A percentile compares a stretch with the other conserved stretches of the same genome.
phyloP scores from a whole-genome alignment of 37 sponge, comb jelly and placozoan species.

The Aphrocallistes beatrix region DNA sequence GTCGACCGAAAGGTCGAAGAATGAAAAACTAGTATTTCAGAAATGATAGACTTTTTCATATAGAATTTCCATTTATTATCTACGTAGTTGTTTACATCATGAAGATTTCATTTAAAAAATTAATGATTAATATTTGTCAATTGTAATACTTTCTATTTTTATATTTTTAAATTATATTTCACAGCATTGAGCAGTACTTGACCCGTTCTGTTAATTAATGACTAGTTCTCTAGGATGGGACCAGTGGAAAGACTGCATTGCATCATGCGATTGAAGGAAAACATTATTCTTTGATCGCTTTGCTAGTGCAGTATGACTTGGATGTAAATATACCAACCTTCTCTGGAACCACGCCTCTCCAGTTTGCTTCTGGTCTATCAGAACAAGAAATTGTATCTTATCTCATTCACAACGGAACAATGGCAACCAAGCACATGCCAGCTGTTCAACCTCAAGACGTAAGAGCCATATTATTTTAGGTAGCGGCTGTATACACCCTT shows the following conservation, averaged over 20 bases:
- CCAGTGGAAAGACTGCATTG: constrained; percentile 62
- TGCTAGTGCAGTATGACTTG: constrained; percentile 44
- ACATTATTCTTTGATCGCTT: constrained; percentile 53
- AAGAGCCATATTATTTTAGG: not conserved
- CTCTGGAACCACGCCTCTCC: constrained; percentile 73
- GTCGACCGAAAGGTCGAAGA: no score
- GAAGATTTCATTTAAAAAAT: no score
- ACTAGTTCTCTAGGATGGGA: constrained; percentile 30
- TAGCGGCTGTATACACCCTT: not conserved
- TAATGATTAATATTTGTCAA: no score
- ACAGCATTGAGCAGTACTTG: not conserved
- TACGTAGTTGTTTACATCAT: no score
- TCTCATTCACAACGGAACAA: constrained; percentile 72
- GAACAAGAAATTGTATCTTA: constrained; percentile 75
- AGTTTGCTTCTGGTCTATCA: constrained; percentile 63
- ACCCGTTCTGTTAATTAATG: not conserved
- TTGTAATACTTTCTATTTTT: no score
- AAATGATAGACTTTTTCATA: no score
- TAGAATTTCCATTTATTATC: no score
- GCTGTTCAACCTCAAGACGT: not conserved
- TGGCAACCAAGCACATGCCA: constrained; percentile 37
- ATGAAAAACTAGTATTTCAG: no score
- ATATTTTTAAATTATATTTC: no score
- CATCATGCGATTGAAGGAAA: constrained; percentile 78
- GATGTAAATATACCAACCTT: constrained; percentile 59